Conservation (phyloP, 1,140 invertebrate genomes). For the Colletes latitarsis region DNA sequence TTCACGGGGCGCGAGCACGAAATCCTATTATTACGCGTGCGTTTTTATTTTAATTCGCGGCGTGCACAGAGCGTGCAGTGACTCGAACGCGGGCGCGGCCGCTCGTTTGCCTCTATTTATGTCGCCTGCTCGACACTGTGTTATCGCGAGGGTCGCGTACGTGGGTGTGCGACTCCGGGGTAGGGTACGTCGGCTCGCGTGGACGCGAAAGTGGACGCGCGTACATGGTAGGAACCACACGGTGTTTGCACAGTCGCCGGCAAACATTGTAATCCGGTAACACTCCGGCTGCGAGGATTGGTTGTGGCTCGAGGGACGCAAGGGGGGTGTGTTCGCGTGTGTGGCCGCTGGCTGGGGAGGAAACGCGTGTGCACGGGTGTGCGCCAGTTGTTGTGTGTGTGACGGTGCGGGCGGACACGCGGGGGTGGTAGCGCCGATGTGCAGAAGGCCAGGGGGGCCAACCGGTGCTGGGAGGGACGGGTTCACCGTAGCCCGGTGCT, state of each 20-base stretch:
- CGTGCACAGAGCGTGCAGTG: no score
- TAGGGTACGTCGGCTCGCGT: not conserved
- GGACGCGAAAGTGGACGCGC: constrained; percentile 42
- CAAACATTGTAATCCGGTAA: constrained; percentile 72
- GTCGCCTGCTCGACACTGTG: constrained; percentile 37
- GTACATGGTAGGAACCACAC: constrained; percentile 52
- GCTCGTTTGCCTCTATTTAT: constrained; percentile 50
- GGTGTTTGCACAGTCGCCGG: constrained; percentile 67
- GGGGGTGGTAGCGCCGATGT: not conserved
- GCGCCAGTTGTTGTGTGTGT: constrained; percentile 24
- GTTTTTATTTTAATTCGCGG: constrained; percentile 57
- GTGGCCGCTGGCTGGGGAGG: constrained; percentile 26
- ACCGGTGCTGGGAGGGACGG: not conserved
- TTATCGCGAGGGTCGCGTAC: constrained; percentile 23
- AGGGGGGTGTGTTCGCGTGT: constrained; percentile 25
- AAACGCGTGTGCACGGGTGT: constrained; percentile 1
- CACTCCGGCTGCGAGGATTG: constrained; percentile 64
- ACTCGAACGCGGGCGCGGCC: not conserved
- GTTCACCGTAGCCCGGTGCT: constrained; percentile 37
- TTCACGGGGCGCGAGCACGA: not conserved
- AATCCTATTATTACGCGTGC: not conserved
- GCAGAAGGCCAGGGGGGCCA: not conserved
- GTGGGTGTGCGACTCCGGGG: constrained; percentile 2
- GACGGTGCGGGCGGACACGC: not conserved
- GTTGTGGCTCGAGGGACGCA: constrained; percentile 32